Evolutionary conservation across 2,113 vertebrate genomes (phyloP).

Genomic region (Beaufortia kweichowensis): DNA sequence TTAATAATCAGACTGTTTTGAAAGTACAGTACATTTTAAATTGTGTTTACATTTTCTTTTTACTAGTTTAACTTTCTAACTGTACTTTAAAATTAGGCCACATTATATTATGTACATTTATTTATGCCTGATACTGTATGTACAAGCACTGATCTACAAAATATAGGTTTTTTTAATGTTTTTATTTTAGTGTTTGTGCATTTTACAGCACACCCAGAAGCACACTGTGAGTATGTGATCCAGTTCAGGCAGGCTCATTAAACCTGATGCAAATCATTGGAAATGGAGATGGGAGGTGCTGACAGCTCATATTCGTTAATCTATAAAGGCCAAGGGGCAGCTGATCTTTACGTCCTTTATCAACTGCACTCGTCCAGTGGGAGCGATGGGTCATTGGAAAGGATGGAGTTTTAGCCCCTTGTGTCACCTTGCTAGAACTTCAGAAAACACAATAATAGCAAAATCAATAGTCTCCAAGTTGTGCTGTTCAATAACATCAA

Average conservation of each 20-base stretch:
- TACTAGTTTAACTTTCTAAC: too few species aligned
- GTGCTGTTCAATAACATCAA: slow-evolving; percentile 47
- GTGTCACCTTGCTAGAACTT: slow-evolving; percentile 43
- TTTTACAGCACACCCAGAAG: background rate
- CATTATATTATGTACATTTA: too few species aligned
- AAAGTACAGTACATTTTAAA: too few species aligned
- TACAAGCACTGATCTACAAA: background rate
- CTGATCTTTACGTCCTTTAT: slow-evolving; percentile 61
- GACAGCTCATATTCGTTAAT: slow-evolving; percentile 58
- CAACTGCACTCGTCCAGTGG: slow-evolving; percentile 53
- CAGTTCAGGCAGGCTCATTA: slow-evolving; percentile 48
- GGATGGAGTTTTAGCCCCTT: slow-evolving; percentile 36
- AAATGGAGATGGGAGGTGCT: slow-evolving; percentile 60
- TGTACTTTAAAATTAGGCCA: too few species aligned
- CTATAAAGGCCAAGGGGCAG: slow-evolving; percentile 60
- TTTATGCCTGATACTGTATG: too few species aligned
- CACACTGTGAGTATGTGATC: slow-evolving; percentile 22
- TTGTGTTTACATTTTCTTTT: too few species aligned
- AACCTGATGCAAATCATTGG: slow-evolving; percentile 54
- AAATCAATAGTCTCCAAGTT: slow-evolving; percentile 58
- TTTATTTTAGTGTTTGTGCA: too few species aligned
- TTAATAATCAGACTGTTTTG: too few species aligned
- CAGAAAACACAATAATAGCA: slow-evolving; percentile 60
- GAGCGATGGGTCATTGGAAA: slow-evolving; percentile 37
- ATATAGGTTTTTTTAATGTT: too few species aligned